Conservation (phyloP, 2,797 vertebrate genomes). For the Gouania willdenowi region DNA sequence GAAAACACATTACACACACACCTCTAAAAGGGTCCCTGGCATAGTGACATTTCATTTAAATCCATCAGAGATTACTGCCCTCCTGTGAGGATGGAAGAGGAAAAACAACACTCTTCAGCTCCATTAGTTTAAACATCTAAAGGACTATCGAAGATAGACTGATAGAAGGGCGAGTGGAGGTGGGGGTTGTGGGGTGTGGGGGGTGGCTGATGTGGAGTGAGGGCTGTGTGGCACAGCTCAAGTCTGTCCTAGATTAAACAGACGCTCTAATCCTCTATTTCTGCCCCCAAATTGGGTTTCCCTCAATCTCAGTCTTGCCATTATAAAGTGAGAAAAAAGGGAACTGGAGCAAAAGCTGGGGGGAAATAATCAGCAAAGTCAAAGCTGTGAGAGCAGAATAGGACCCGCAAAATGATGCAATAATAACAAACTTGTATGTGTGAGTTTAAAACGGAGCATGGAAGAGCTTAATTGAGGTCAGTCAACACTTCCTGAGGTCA, state of each 20-base stretch:
- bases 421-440: conserved; percentile 43
- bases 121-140: conserved; percentile 76
- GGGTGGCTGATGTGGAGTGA: conserved; percentile 32
- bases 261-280: conserved; percentile 74
- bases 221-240: conserved; percentile 53
- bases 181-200: conserved; percentile 24
- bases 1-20: conserved; percentile 31
- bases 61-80: conserved; percentile 68
- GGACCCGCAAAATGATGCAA: conserved; percentile 30
- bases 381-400: conserved; percentile 48
- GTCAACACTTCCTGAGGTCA: conserved; percentile 24
- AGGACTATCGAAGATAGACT: conserved; percentile 65
- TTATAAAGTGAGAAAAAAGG: conserved; percentile 68
- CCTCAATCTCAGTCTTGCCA: conserved; percentile 69
- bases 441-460: conserved; percentile 26
- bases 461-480: conserved; percentile 53
- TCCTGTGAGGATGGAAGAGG: conserved; percentile 53
- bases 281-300: conserved; percentile 73
- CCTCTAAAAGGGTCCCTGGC: conserved; percentile 74
- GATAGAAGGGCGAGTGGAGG: conserved; percentile 47
- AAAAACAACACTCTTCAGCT: conserved; percentile 54
- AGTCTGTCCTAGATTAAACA: conserved; percentile 79
- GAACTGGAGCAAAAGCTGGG: conserved; percentile 51
- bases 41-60: conserved; percentile 75
- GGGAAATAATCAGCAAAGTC: conserved; percentile 64